These are phyloP conservation scores for Eristalinus sepulchralis DNA, from an alignment of 2,888 invertebrate species.

Conservation along the genomic window DNA sequence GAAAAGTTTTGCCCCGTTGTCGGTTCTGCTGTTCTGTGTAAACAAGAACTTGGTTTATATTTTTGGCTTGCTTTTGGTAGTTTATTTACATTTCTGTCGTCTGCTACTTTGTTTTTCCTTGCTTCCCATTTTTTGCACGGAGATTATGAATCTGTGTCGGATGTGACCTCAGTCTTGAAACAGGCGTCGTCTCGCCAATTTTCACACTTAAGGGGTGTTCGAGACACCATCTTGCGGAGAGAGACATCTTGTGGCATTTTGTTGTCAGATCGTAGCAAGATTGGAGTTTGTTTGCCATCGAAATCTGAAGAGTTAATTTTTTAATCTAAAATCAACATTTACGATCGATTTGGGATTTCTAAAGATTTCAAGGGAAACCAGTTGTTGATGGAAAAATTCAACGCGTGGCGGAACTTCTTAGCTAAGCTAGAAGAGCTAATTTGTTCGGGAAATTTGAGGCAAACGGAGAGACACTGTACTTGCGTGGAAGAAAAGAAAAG, in stretches of 20 bases:
- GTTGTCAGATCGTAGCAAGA: too few species aligned
- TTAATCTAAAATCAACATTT: too few species aligned
- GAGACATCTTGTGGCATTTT: neutral
- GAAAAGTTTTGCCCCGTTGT: neutral
- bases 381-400: too few species aligned
- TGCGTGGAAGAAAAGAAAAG: too few species aligned
- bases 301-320: too few species aligned
- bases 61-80: constrained; percentile 21
- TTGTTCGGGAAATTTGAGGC: too few species aligned
- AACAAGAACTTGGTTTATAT: constrained; percentile 18
- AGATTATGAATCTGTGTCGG: neutral
- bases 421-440: too few species aligned
- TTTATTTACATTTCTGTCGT: constrained; percentile 40
- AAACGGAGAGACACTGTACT: too few species aligned
- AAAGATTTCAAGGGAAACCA: too few species aligned
- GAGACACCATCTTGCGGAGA: neutral
- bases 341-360: too few species aligned
- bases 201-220: neutral
- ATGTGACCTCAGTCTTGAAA: neutral
- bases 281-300: too few species aligned
- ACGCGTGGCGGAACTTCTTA: too few species aligned
- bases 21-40: constrained; percentile 5
- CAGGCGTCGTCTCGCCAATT: neutral
- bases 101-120: constrained; percentile 9
- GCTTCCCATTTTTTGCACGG: neutral